Percentiles rank a stretch among this genome's conserved stretches.
phyloP scores from a whole-genome alignment of 2,113 vertebrate genomes.

The Phoxinus phoxinus region DNA sequence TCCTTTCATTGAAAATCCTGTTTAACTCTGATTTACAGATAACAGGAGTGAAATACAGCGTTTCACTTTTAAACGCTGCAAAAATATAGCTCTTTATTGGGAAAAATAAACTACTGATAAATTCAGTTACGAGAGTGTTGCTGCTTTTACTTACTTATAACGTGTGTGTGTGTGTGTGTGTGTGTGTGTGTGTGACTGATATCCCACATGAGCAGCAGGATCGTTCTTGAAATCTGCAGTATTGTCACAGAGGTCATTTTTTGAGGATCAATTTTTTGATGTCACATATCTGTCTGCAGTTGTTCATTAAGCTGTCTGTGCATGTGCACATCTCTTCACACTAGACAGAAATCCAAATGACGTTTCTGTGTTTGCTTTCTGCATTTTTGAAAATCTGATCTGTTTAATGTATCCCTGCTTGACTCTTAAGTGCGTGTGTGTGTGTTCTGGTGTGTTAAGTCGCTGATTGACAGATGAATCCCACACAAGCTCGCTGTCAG shows the following conservation, averaged over 20 bases:
- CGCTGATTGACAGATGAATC: conserved; percentile 35
- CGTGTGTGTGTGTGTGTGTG: not conserved
- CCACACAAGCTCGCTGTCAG: conserved; percentile 26
- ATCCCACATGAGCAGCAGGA: not conserved
- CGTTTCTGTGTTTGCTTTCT: not conserved
- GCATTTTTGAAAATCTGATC: not conserved
- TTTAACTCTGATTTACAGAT: not conserved
- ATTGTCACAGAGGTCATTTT: not conserved
- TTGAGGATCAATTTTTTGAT: not conserved
- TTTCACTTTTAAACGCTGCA: not conserved
- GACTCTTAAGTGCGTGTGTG: not conserved
- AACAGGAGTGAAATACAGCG: not conserved
- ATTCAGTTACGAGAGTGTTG: not conserved
- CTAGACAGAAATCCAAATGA: not conserved
- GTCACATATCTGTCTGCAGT: not conserved
- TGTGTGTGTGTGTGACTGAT: not conserved
- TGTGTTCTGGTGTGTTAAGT: conserved; percentile 23
- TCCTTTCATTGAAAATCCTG: not conserved
- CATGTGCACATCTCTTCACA: not conserved
- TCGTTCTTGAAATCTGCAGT: not conserved
- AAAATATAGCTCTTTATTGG: not conserved
- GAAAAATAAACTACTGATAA: not conserved
- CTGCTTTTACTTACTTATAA: not conserved
- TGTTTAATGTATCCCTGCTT: conserved; percentile 12
- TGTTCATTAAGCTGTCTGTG: conserved; percentile 7